A percentile compares a stretch with the other conserved stretches of the same genome.
These are phyloP conservation scores for Protaetia brevitarsis DNA, from an alignment of 1,140 invertebrate species.

Conservation along the genomic window DNA sequence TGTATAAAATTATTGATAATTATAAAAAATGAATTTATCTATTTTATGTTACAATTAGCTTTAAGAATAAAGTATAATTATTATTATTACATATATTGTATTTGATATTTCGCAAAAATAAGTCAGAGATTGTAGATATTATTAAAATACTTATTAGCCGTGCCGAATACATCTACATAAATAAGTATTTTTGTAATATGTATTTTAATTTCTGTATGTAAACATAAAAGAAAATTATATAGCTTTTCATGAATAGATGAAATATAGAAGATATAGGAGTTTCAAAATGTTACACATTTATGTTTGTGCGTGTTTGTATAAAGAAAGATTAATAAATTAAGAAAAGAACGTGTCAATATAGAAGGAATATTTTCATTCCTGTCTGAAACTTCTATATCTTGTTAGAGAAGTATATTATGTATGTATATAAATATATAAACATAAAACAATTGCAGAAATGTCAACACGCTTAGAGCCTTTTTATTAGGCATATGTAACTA, in stretches of 20 bases:
- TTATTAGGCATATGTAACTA: background rate
- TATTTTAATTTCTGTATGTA: background rate
- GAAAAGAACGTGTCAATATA: too few relatives aligned
- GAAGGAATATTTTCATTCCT: too few relatives aligned
- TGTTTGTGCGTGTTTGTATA: background rate
- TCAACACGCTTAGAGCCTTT: background rate
- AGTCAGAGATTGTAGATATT: too few relatives aligned
- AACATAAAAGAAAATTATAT: background rate
- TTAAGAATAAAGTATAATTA: constrained; percentile 9
- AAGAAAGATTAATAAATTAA: too few relatives aligned
- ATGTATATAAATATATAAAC: background rate
- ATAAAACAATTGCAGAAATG: constrained; percentile 22
- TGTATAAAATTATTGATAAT: constrained; percentile 12
- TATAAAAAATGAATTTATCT: constrained; percentile 22
- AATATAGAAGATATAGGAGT: background rate
- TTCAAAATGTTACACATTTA: background rate
- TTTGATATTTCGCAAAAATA: too few relatives aligned
- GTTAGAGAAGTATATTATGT: constrained; percentile 8
- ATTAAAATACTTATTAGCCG: too few relatives aligned
- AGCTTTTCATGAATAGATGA: constrained; percentile 1
- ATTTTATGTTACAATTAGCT: constrained; percentile 19
- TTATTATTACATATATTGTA: too few relatives aligned
- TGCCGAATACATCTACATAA: too few relatives aligned
- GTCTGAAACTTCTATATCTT: background rate
- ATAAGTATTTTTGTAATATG: background rate